Conservation (phyloP, 2,797 vertebrate species). For the Channa striata region DNA sequence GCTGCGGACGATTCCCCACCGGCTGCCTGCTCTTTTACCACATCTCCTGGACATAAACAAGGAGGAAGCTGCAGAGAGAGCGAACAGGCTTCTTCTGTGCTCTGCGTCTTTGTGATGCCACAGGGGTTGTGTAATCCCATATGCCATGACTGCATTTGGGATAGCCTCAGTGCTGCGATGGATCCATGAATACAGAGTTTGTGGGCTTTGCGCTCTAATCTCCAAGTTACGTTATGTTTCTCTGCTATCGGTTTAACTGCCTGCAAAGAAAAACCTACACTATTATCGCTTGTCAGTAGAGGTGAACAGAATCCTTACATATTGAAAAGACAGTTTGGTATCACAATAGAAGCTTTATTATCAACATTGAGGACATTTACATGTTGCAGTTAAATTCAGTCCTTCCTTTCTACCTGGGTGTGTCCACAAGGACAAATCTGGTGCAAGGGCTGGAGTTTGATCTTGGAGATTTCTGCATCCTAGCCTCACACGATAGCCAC, state of each 20-base stretch:
- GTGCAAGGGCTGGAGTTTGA: too few species aligned
- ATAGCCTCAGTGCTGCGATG: conserved; percentile 31
- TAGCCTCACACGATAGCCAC: too few species aligned
- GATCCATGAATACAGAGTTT: conserved; percentile 37
- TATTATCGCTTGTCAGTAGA: conserved; percentile 20
- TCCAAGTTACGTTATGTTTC: conserved; percentile 28
- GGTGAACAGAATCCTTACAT: neutral
- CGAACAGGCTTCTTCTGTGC: conserved; percentile 55
- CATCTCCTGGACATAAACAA: conserved; percentile 72
- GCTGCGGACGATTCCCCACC: conserved; percentile 65
- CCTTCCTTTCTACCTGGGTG: too few species aligned
- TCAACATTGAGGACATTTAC: too few species aligned
- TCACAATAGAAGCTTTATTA: neutral
- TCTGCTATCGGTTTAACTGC: conserved; percentile 49
- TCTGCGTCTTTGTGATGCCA: conserved; percentile 65
- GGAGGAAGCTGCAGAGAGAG: conserved; percentile 53
- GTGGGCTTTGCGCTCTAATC: conserved; percentile 43
- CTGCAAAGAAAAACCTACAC: conserved; percentile 36
- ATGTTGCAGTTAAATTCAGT: too few species aligned
- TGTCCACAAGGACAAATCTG: too few species aligned
- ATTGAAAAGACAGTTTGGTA: neutral
- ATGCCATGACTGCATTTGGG: conserved; percentile 30
- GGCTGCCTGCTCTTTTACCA: conserved; percentile 52
- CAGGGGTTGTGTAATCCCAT: conserved; percentile 59
- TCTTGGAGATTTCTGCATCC: too few species aligned